These are phyloP conservation scores for Carpatolechia fugitivella DNA, from an alignment of 2,888 invertebrate species.

Conservation along the genomic window DNA sequence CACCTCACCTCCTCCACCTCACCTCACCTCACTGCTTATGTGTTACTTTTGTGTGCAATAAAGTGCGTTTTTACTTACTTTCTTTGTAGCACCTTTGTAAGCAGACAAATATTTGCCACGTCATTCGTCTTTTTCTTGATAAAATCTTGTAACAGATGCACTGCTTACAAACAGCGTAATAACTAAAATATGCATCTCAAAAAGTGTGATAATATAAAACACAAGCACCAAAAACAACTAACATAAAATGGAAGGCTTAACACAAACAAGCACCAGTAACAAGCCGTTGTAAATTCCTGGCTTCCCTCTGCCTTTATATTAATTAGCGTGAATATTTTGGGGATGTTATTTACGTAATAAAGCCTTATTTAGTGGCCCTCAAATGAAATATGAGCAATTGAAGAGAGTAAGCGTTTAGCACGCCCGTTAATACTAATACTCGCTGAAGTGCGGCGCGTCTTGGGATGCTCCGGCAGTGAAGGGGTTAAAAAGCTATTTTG, in stretches of 20 bases:
- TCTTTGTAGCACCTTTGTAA: no score
- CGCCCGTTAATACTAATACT: constrained; percentile 22
- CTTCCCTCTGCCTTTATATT: constrained; percentile 66
- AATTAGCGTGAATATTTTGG: constrained; percentile 74
- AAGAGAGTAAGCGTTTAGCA: constrained; percentile 66
- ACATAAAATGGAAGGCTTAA: constrained; percentile 27
- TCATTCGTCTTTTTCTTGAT: no score
- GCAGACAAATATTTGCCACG: no score
- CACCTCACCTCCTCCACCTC: no score
- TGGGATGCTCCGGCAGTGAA: neutral
- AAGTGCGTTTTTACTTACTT: no score
- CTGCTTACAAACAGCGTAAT: no score
- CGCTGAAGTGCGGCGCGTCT: constrained; percentile 9
- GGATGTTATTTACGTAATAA: constrained; percentile 76
- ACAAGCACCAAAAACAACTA: constrained; percentile 24
- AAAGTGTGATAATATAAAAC: neutral
- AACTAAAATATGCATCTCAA: no score
- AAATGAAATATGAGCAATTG: constrained; percentile 74
- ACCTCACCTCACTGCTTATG: no score
- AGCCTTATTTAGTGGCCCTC: constrained; percentile 71
- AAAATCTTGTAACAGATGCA: no score
- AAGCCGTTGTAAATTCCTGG: constrained; percentile 42
- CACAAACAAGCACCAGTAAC: constrained; percentile 33
- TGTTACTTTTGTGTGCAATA: no score
- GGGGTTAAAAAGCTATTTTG: constrained; percentile 11